These are phyloP conservation scores for Catharus ustulatus DNA, from an alignment of 2,797 vertebrate genomes.

Conservation along the genomic window DNA sequence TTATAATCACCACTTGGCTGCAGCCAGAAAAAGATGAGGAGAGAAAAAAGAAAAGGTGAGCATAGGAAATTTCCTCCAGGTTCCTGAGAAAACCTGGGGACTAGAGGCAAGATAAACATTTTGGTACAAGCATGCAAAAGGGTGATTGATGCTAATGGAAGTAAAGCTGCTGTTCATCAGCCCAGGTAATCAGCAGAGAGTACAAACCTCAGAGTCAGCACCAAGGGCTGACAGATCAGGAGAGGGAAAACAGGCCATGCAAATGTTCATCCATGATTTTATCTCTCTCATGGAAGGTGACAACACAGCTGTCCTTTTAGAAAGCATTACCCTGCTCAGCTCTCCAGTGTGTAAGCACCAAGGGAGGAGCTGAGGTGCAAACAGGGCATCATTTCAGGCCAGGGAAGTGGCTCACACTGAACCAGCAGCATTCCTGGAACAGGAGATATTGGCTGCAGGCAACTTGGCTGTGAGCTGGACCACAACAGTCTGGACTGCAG, in stretches of 20 bases:
- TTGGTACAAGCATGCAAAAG: slow-evolving; percentile 11
- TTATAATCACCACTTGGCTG: neutral
- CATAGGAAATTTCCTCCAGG: neutral
- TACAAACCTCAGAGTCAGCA: slow-evolving; percentile 59
- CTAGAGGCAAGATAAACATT: neutral
- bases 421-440: neutral
- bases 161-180: slow-evolving; percentile 47
- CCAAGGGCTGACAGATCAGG: neutral
- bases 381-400: neutral
- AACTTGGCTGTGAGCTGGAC: neutral
- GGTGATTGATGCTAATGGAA: slow-evolving; percentile 50
- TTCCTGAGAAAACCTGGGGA: neutral
- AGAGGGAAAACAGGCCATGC: slow-evolving; percentile 52
- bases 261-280: slow-evolving; percentile 47
- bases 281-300: slow-evolving; percentile 39
- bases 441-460: neutral
- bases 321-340: neutral
- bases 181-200: slow-evolving; percentile 50
- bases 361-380: neutral
- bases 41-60: neutral
- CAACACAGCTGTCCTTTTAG: slow-evolving; percentile 5
- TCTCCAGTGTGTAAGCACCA: neutral
- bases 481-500: neutral
- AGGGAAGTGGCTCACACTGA: neutral
- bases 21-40: neutral